Conservation (phyloP, 2,888 invertebrate species). For the Megalurothrips usitatus region DNA sequence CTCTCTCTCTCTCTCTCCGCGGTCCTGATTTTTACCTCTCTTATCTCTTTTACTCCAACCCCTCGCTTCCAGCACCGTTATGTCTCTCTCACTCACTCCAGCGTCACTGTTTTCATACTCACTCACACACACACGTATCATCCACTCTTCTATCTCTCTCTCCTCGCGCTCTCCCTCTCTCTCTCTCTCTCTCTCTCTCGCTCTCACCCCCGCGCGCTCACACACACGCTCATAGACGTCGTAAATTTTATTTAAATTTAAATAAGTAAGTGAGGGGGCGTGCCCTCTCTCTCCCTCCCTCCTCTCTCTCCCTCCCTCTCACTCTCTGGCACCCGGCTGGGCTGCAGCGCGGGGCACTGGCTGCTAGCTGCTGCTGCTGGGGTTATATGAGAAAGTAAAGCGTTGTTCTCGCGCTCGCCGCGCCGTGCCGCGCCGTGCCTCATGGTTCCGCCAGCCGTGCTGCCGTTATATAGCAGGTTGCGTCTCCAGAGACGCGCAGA, state of each 20-base stretch:
- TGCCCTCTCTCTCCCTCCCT: not conserved
- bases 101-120: not conserved
- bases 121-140: not conserved
- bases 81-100: too few relatives aligned
- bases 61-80: not conserved
- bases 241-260: slow-evolving; percentile 27
- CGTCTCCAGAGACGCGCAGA: not conserved
- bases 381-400: slow-evolving; percentile 12
- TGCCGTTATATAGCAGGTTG: not conserved
- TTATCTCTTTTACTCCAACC: not conserved
- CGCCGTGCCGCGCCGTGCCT: not conserved
- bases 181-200: not conserved
- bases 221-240: not conserved
- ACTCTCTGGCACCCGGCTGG: too few relatives aligned
- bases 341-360: not conserved
- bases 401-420: not conserved
- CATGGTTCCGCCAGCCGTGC: not conserved
- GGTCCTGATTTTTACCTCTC: not conserved
- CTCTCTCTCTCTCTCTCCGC: too few relatives aligned
- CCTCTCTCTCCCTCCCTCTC: too few relatives aligned
- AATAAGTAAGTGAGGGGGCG: slow-evolving; percentile 17
- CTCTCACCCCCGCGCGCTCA: not conserved
- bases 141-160: not conserved
- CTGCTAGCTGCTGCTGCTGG: not conserved
- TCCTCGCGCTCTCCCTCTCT: not conserved